Evolutionary conservation across 2,113 vertebrate species (phyloP), one percentile per base, ranked within the genome.

Genomic region (Podarcis cretensis): DNA sequence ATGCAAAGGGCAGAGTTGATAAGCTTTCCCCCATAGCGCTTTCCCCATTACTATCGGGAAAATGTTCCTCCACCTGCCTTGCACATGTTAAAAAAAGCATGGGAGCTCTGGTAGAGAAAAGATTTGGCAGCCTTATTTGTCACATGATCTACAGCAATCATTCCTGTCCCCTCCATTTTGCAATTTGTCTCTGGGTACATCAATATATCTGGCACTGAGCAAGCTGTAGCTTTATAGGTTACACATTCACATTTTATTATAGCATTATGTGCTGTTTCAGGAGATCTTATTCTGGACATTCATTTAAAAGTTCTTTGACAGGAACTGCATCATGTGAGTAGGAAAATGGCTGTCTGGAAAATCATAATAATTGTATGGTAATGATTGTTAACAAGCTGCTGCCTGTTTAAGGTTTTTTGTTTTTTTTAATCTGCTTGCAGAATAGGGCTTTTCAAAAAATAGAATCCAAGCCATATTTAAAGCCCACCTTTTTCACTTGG

Each of bases 111-210:
- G 14, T 27, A 40, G 54, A 35, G 10, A 13, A 40, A 16, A 74
- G 35, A 25, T 21, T 32, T 32, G 69, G 79, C 69, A 76, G 30
- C 23, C 5, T 85, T 48, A 9, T 21, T 76, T 65, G 25, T 81
- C 30, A 48, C 21, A 27, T 66, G 63, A 65, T 89, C 23, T 54
- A 48, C 76, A n/a, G 3, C 37, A 85, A 18, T 30, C 48, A 37
- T 6, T 9, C 21, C 2, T 2, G 10, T 54, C 12, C 48, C 30
- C 69, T 71, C 68, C 23, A 18, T 69, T 78, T 83, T 59, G 32
- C 66, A 14, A 0, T 0, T 83, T 48, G 27, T 86, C 76, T 75
- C 0, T 0, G 54, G 76, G 23, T 76, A 30, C 0, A 0, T 69
- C 2, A 30, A 77, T 1, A 1, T 8, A 37, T 0, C 88, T 37